Percentiles rank a stretch among this genome's conserved stretches.
Conservation (phyloP, 2,888 invertebrate genomes). For the Leptopilina syphax region DNA sequence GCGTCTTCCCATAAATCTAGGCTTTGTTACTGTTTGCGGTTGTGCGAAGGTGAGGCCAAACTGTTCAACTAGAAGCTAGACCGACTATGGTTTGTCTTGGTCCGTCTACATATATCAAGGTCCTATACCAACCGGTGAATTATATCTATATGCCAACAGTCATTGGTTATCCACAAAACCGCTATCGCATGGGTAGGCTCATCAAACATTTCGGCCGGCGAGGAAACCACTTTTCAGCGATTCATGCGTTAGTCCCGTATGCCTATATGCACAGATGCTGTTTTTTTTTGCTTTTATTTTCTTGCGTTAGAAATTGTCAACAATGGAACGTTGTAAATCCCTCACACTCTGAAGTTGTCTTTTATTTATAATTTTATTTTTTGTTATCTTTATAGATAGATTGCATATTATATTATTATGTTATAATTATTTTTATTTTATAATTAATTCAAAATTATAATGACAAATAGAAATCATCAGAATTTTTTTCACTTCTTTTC, state of each 20-base stretch:
- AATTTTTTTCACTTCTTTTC: no score
- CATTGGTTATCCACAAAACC: conserved; percentile 40
- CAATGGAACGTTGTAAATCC: background rate
- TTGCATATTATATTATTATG: no score
- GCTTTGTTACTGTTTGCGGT: conserved; percentile 59
- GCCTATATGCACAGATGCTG: background rate
- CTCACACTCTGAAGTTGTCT: no score
- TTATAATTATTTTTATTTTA: no score
- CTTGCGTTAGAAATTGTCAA: background rate
- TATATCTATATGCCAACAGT: conserved; percentile 35
- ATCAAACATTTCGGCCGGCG: conserved; percentile 27
- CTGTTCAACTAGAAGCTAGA: conserved; percentile 27
- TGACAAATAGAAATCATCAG: no score
- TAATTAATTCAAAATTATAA: no score
- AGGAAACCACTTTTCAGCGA: conserved; percentile 31
- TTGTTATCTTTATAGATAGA: no score
- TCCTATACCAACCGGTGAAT: conserved; percentile 20
- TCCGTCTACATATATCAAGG: conserved; percentile 38
- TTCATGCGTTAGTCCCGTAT: background rate
- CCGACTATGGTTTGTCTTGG: conserved; percentile 38
- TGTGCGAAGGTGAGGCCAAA: conserved; percentile 45
- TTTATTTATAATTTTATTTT: no score
- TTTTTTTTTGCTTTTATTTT: background rate
- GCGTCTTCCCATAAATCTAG: conserved; percentile 55
- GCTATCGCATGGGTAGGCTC: conserved; percentile 25